These are phyloP conservation scores for Antheraea yamamai DNA, from an alignment of 2,888 invertebrate species.

Conservation along the genomic window DNA sequence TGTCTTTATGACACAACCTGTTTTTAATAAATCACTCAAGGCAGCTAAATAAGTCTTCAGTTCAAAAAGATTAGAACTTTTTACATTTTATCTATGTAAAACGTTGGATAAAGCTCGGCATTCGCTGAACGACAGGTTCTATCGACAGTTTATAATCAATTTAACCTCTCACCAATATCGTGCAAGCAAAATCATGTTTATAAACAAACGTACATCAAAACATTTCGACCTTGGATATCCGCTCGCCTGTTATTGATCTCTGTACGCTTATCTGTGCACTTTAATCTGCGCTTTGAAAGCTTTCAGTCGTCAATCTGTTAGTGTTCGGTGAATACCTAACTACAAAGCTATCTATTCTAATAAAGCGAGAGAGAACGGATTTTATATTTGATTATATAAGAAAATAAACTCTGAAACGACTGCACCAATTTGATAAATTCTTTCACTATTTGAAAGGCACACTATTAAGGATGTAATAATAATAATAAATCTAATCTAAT, in stretches of 20 bases:
- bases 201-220: conserved; percentile 6
- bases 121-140: background rate
- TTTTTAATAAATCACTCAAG: no score
- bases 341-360: background rate
- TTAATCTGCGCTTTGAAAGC: conserved; percentile 1
- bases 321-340: conserved; percentile 3
- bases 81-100: no score
- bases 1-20: no score
- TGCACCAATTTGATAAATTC: no score
- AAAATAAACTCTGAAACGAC: no score
- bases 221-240: background rate
- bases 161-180: background rate
- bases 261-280: background rate
- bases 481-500: no score
- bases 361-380: no score
- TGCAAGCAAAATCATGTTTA: background rate
- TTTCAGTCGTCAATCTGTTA: conserved; percentile 4
- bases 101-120: background rate
- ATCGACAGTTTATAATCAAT: conserved; percentile 1
- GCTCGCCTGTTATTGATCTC: conserved; percentile 14
- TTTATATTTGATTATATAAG: no score
- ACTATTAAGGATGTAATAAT: no score
- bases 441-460: no score
- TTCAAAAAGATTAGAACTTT: no score
- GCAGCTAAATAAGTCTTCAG: no score